These are phyloP conservation scores for Pogonocichla stellata DNA, from an alignment of 2,113 vertebrate genomes.

Conservation along the genomic window DNA sequence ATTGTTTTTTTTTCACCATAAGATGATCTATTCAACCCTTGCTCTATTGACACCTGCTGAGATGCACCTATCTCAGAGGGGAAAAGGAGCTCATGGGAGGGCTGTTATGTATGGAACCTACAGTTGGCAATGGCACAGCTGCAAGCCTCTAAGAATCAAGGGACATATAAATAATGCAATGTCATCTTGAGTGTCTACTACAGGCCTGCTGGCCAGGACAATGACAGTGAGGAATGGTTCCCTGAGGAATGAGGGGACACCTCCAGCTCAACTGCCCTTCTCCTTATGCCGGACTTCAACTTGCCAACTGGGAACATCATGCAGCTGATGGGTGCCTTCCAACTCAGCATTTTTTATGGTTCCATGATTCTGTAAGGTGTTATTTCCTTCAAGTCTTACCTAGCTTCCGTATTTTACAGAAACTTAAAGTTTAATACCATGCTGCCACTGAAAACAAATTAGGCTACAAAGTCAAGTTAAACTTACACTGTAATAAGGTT, in stretches of 20 bases:
- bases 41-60: background rate
- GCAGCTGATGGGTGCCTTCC: background rate
- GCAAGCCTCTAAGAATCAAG: background rate
- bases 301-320: background rate
- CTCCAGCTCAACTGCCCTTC: background rate
- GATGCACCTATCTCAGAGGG: too few relatives aligned
- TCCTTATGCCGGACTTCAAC: background rate
- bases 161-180: background rate
- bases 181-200: background rate
- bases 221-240: fast-evolving
- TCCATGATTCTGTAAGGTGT: background rate
- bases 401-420: background rate
- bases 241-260: background rate
- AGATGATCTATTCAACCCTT: background rate
- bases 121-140: background rate
- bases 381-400: background rate
- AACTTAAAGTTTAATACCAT: fast-evolving
- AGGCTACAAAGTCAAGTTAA: background rate
- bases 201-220: background rate
- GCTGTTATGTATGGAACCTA: background rate
- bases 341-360: background rate
- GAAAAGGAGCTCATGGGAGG: background rate
- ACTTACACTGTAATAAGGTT: background rate
- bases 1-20: background rate
- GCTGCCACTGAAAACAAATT: fast-evolving